Conservation (phyloP, 2,888 invertebrate species). For the Tinea semifulvella region DNA sequence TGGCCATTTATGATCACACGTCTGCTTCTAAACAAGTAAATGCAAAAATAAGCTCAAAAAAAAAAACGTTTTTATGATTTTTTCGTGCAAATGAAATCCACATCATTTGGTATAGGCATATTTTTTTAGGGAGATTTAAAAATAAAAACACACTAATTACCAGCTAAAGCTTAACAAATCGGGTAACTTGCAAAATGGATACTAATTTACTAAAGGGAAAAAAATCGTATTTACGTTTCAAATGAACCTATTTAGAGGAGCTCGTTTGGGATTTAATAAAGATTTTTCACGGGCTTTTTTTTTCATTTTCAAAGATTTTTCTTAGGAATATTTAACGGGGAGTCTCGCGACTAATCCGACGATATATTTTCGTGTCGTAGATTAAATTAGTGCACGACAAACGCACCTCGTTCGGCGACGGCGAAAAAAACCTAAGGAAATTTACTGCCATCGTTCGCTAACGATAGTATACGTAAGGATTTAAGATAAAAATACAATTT, state of each 20-base stretch:
- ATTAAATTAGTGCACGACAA: constrained; percentile 56
- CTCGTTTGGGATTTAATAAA: constrained; percentile 55
- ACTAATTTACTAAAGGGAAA: constrained; percentile 48
- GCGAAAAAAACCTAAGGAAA: constrained; percentile 20
- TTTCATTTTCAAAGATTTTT: constrained; percentile 40
- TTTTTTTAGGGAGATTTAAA: too few species aligned
- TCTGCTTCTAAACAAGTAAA: too few species aligned
- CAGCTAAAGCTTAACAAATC: constrained; percentile 56
- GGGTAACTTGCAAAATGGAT: constrained; percentile 48
- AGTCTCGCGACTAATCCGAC: constrained; percentile 22
- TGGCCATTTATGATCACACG: too few species aligned
- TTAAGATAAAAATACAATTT: not conserved
- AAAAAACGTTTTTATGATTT: too few species aligned
- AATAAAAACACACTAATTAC: constrained; percentile 8
- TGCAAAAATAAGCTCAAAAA: too few species aligned
- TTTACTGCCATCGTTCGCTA: constrained; percentile 12
- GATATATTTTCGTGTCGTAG: constrained; percentile 43
- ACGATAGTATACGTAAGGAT: constrained; percentile 7
- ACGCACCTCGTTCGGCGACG: constrained; percentile 32
- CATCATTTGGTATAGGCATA: too few species aligned
- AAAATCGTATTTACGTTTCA: constrained; percentile 35
- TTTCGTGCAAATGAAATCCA: too few species aligned
- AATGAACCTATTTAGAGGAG: constrained; percentile 62
- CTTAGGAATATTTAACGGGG: constrained; percentile 12
- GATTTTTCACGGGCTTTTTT: constrained; percentile 52